These are phyloP conservation scores for Psittacula echo DNA, from an alignment of 2,797 vertebrate genomes.

Conservation along the genomic window DNA sequence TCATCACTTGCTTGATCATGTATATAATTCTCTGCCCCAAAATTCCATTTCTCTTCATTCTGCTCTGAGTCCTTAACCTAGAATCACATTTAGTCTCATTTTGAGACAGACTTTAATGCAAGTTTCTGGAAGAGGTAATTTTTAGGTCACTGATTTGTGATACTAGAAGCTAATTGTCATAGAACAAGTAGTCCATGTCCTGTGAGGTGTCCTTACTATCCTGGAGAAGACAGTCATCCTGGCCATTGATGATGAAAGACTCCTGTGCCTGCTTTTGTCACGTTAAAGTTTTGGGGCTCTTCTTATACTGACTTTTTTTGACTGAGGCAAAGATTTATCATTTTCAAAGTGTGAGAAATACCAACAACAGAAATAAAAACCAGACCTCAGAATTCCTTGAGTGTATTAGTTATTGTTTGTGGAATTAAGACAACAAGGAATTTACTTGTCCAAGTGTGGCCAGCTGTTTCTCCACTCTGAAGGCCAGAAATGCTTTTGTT, in stretches of 20 bases:
- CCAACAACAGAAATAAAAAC: neutral
- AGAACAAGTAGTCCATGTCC: neutral
- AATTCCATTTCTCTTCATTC: neutral
- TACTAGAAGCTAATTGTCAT: neutral
- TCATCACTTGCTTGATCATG: neutral
- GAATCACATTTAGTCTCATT: neutral
- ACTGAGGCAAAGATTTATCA: neutral
- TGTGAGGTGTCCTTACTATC: neutral
- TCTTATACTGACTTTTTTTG: neutral
- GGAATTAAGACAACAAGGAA: neutral
- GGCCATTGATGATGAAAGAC: neutral
- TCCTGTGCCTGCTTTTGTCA: neutral
- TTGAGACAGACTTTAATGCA: neutral
- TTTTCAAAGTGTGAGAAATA: neutral
- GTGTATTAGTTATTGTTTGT: neutral
- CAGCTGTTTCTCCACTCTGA: neutral
- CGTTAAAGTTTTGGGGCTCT: neutral
- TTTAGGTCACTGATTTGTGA: neutral
- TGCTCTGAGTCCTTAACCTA: neutral
- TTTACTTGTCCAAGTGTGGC: neutral
- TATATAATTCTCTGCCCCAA: neutral
- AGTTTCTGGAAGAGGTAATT: neutral
- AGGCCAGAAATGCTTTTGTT: neutral
- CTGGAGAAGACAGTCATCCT: neutral
- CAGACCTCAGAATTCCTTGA: neutral